Evolutionary conservation across 2,113 vertebrate genomes (phyloP), one percentile per base, ranked within the genome.

Genomic region (Phrynosoma blainvillii): DNA sequence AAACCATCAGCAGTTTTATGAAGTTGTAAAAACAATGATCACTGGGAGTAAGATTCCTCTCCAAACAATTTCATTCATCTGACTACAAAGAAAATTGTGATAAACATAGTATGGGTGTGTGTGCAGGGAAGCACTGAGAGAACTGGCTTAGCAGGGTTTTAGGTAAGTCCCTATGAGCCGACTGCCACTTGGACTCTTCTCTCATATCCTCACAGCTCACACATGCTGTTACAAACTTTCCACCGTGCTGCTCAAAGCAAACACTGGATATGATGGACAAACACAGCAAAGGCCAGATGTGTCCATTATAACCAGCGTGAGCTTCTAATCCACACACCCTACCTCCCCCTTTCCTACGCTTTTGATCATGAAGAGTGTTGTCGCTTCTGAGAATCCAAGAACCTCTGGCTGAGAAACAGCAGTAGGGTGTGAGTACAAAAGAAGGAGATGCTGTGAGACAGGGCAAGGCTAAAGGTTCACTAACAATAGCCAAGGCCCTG

Each of bases 371-470:
- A 94, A 88, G 92, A 94, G 91, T 16, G 1, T 94, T 93, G 94
- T 94, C 95, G 95, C 94, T 95, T 95, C 93, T 93, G 95, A 94
- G 95, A 95, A 87, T 83, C 88, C 92, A 73, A 81, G 82, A 80
- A 80, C 88, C 84, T 91, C 92, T 9, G 88, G 82, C 90, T 93
- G 89, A 2, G 92, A 95, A 93, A 91, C 93, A 94, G 56, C 95
- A 93, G 94, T 93, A 93, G 95, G 94, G 92, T 95, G 93, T 91
- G 93, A 96, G 95, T 95, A 96, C 95, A 96, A 96, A 96, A 95
- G 95, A 93, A 95, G 92, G 82, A 86, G 88, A 94, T 92, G 90
- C 94, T 96, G 93, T 93, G 95, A 95, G 94, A 94, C 92, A 92
- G 74, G 93, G 56, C 87, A 92, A 89, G 90, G 82, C 92, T 94